Evolutionary conservation across 2,888 invertebrate genomes (phyloP).

Genomic region (Adelphocoris suturalis): DNA sequence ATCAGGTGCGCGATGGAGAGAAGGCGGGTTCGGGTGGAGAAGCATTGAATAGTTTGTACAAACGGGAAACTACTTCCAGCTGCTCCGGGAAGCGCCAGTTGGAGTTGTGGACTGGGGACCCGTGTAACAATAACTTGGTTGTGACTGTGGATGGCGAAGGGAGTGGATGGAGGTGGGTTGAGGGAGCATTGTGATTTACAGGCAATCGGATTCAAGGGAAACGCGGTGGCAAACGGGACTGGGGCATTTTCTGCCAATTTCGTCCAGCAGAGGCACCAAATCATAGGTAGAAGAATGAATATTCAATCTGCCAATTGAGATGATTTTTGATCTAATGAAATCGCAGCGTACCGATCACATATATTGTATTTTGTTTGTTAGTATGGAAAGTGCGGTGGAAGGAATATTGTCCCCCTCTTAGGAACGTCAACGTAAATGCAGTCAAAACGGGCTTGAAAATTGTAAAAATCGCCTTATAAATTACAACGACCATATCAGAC

Average conservation of each 20-base stretch:
- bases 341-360: too few relatives aligned
- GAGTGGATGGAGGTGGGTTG: neutral
- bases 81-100: neutral
- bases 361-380: too few relatives aligned
- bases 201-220: conserved; percentile 48
- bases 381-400: too few relatives aligned
- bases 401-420: too few relatives aligned
- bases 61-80: conserved; percentile 40
- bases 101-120: neutral
- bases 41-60: conserved; percentile 35
- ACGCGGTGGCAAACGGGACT: neutral
- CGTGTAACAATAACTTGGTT: conserved; percentile 41
- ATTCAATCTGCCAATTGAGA: neutral
- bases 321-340: too few relatives aligned
- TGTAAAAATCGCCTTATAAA: too few relatives aligned
- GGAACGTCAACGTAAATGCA: too few relatives aligned
- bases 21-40: neutral
- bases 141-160: neutral
- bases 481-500: too few relatives aligned
- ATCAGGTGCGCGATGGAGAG: neutral
- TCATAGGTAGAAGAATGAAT: neutral
- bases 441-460: too few relatives aligned
- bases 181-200: conserved; percentile 41
- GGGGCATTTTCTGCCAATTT: neutral
- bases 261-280: neutral